Base-by-base conservation (phyloP, 2,113 vertebrate genomes). In the Microcebus lehilahytsara region DNA sequence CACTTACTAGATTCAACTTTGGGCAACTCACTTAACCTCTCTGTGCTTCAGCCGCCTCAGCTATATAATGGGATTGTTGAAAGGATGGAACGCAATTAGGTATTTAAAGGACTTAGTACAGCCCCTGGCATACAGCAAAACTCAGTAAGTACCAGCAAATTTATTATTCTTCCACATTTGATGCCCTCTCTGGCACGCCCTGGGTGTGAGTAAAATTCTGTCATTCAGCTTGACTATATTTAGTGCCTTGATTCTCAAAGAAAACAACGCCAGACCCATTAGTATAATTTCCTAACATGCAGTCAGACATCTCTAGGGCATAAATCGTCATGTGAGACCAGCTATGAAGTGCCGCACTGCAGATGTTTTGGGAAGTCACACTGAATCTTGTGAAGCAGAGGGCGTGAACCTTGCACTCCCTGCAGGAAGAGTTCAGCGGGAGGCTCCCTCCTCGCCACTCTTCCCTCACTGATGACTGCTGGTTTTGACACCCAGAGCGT, bases 211-310 rank as follows among this genome's bases (percentile, higher is more conserved):
- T 75, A 89, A 86, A 86, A 93, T 58, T 51, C 34, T 85, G 58
- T 94, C 64, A 86, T 91, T 95, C 69, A 85, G 84, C 67, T 22
- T 72, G 46, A 92, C 84, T 93, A 58, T 49, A 83, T 86, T 95
- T 85, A 84, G n/a, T 80, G 64, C 69, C 46, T 89, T 77, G 67
- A 85, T 78, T 95, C 71, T 96, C 84, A 53, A 94, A 95, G 86
- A 79, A 92, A 97, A 80, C 49, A 23, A 64, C n/a, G 58, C 95
- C 79, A 96, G 49, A 86, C 9, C 30, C 86, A 85, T 94, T 58
- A 72, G 58, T 46, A 72, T 49, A 75, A 84, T 56, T 92, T 89
- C 86, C 71, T 80, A 60, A 81, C 64, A 56, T 64, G 51, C 6
- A 25, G 89, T 58, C 86, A 74, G 95, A 77, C 30, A 72, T 64